These are phyloP conservation scores for Tinea pellionella DNA, from an alignment of 2,888 invertebrate genomes.

Conservation along the genomic window DNA sequence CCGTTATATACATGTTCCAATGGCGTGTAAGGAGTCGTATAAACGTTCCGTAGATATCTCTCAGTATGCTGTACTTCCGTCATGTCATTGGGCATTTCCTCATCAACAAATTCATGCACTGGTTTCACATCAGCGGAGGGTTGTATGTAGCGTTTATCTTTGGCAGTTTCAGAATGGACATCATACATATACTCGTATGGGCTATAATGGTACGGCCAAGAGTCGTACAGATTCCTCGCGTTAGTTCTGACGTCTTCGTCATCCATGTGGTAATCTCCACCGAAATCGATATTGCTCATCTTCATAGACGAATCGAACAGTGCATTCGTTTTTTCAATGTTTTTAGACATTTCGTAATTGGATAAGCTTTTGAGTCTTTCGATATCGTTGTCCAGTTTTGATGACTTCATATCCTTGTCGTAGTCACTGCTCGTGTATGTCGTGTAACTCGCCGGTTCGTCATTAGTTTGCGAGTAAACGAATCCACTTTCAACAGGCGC, in stretches of 20 bases:
- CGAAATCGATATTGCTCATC: conserved; percentile 21
- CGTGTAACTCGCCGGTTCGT: conserved; percentile 23
- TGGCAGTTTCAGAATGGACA: conserved; percentile 32
- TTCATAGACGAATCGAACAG: conserved; percentile 19
- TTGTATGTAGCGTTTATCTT: conserved; percentile 41
- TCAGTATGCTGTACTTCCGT: not conserved
- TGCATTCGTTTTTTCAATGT: conserved; percentile 12
- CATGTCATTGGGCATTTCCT: conserved; percentile 21
- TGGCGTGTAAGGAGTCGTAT: not conserved
- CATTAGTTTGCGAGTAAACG: conserved; percentile 28
- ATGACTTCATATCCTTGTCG: conserved; percentile 5
- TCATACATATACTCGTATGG: conserved; percentile 39
- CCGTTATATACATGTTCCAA: not conserved
- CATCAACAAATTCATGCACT: conserved; percentile 39
- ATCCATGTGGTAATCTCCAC: conserved; percentile 32
- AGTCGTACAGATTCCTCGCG: conserved; percentile 32
- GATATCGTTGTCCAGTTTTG: conserved; percentile 26
- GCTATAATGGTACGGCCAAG: conserved; percentile 43
- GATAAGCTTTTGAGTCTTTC: conserved; percentile 25
- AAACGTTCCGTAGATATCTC: not conserved
- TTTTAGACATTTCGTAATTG: conserved; percentile 5
- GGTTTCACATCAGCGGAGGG: conserved; percentile 33
- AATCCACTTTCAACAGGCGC: conserved; percentile 27
- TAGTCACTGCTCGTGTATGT: conserved; percentile 18
- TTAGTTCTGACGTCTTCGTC: conserved; percentile 44